phyloP scores from a whole-genome alignment of 2,113 vertebrate genomes.

The Cisticola juncidis region DNA sequence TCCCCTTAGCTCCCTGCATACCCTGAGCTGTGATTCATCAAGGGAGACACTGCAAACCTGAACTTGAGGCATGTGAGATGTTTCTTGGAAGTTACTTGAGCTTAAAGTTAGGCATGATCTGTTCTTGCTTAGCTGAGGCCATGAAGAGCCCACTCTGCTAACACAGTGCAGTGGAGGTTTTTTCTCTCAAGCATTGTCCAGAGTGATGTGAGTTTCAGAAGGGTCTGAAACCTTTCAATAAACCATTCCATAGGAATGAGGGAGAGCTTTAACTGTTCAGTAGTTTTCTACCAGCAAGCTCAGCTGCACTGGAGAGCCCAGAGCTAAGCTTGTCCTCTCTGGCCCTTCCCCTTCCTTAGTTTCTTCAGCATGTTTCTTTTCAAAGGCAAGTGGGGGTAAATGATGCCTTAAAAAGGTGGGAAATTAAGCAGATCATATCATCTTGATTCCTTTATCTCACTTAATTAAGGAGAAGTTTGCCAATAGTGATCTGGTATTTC shows the following conservation, averaged over 20 bases:
- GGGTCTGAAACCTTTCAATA: neutral
- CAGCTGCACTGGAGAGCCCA: neutral
- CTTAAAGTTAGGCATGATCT: neutral
- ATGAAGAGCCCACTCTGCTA: neutral
- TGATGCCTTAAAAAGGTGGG: neutral
- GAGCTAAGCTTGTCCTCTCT: neutral
- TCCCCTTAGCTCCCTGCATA: neutral
- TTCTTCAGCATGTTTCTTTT: neutral
- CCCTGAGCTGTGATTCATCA: neutral
- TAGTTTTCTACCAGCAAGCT: neutral
- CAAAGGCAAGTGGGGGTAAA: neutral
- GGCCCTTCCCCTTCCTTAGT: neutral
- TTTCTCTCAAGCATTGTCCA: neutral
- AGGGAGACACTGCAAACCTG: neutral
- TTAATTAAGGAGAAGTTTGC: conserved; percentile 52
- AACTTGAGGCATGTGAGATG: neutral
- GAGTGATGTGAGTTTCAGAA: neutral
- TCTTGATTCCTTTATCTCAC: conserved; percentile 18
- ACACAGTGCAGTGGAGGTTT: neutral
- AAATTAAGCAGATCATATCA: neutral
- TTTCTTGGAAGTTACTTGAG: neutral
- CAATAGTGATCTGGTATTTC: conserved; percentile 26
- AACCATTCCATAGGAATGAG: neutral
- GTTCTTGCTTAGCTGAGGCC: neutral
- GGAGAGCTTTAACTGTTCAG: neutral